Evolutionary conservation across 2,113 vertebrate species (phyloP).

Genomic region (Cyphomyrus discorhynchus): DNA sequence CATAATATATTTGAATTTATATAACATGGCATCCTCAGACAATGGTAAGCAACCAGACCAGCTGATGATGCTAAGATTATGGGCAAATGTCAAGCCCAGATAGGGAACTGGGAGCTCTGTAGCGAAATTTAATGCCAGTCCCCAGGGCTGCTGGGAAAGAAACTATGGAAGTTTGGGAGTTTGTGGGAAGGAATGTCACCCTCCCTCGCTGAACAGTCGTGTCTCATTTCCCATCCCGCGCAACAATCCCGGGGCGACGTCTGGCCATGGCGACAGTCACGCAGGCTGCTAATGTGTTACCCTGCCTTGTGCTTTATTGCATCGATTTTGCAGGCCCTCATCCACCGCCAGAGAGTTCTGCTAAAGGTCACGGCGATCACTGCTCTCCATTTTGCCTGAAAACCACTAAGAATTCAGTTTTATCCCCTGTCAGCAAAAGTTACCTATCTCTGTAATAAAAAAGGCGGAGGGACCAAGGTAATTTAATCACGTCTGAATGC

Average conservation of each 20-base stretch:
- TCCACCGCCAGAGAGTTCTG: constrained; percentile 4
- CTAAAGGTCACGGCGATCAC: constrained; percentile 3
- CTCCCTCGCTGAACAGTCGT: background rate
- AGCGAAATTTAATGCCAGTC: background rate
- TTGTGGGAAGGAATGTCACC: background rate
- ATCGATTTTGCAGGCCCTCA: constrained; percentile 6
- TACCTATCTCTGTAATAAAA: constrained; percentile 7
- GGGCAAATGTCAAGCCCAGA: background rate
- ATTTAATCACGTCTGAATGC: constrained; percentile 13
- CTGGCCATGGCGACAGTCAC: background rate
- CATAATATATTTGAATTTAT: background rate
- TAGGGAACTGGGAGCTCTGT: background rate
- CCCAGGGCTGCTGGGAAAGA: background rate
- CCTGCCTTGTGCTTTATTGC: constrained; percentile 4
- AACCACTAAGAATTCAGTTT: constrained; percentile 9
- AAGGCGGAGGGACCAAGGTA: background rate
- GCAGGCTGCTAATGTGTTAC: constrained; percentile 1
- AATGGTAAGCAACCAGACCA: background rate
- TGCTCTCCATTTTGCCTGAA: background rate
- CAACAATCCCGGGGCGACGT: background rate
- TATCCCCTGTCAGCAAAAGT: constrained; percentile 16
- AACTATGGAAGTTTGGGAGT: background rate
- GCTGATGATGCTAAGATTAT: background rate
- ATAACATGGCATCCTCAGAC: background rate
- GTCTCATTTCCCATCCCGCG: constrained; percentile 14